Evolutionary conservation across 1,140 invertebrate species (phyloP), one percentile per base, ranked within the genome.

Genomic region (Drosophila malerkotliana): DNA sequence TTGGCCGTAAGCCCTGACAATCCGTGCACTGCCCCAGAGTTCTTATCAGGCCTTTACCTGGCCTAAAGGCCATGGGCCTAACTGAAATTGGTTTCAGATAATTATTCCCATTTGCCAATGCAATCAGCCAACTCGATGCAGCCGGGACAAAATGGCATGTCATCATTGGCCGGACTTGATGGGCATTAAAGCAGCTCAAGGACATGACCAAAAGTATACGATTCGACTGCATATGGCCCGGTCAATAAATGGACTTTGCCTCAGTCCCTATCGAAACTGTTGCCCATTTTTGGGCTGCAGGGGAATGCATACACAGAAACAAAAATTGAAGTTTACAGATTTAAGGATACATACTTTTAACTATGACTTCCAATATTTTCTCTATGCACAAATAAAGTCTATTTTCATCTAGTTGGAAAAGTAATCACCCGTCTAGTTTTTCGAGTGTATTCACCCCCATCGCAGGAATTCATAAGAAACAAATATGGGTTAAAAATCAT

Each of bases 401-500:
- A 37, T 37, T 37, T 37, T 10, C 7, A 28, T 28, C 1, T 9
- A 34, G 32, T 34, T 34, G 3, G 1, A 34, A 34, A 34, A 9
- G 3, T 21, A 3, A 21, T 3, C 21, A 21, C 21, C 21, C 3
- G 3, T 21, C 1, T 3, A 37, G 12, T 37, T 37, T 41, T 72
- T 15, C 18, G 4, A 34, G 44, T 48, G 71, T 51, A 51, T 6
- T 74, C 58, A 48, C 64, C 63, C 68, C 77, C 71, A 67, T 67
- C 77, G 61, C 63, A 63, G 60, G 52, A n/a, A 41, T 14, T 30
- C 14, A 49, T 41, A 18, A 54, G 18, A 56, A 66, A 72, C 82
- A 69, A 79, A 88, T 88, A 87, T 88, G 83, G 82, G 82, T 69
- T 87, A 88, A 87, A 88, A 76, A 88, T 88, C 66, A 61, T 69